Evolutionary conservation across 2,797 vertebrate genomes (phyloP), one percentile per base, ranked within the genome.

Genomic region (Channa striata): DNA sequence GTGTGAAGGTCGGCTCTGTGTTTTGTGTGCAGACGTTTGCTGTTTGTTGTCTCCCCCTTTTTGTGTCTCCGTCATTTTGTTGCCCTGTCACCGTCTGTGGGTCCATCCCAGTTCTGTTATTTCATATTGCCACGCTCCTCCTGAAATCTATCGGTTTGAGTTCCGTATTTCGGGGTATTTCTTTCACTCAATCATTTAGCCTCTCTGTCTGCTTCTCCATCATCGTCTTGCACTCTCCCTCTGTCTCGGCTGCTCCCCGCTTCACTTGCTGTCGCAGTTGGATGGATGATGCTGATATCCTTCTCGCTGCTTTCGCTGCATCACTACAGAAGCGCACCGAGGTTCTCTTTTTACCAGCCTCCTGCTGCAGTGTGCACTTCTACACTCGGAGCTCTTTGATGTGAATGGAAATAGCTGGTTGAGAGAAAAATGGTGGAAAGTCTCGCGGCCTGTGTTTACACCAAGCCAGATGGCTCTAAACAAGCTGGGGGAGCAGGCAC

Each of bases 391-490:
- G 19, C 54, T 52, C 80, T 78, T 87, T 84, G 81, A 86, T 83
- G 77, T 76, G 65, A 87, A 70, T 82, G 76, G 70, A 88, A 85
- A 87, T 85, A 65, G 79, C 67, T 56, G 74, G 67, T 84, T 84
- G 59, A 76, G 63, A 81, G 72, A 79, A 78, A 84, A 74, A 74
- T 60, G 68, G 81, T 59, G 84, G 82, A 88, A 82, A 82, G 70
- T 71, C 82, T 85, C 10, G 44, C 11, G 44, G 83, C 56, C 72
- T 67, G 73, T 80, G 82, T 89, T 90, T 87, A 90, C 80, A 67
- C 57, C 60, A 10, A 60, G 72, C 81, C 84, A 85, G 78, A 81
- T 87, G 87, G 71, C 70, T 85, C 81, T 78, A 90, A 88, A 88
- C 86, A 87, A 84, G 63, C 71, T 39, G 62, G 66, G 53, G 68